Evolutionary conservation across 1,140 invertebrate species (phyloP).

Genomic region (Diorhabda carinulata): DNA sequence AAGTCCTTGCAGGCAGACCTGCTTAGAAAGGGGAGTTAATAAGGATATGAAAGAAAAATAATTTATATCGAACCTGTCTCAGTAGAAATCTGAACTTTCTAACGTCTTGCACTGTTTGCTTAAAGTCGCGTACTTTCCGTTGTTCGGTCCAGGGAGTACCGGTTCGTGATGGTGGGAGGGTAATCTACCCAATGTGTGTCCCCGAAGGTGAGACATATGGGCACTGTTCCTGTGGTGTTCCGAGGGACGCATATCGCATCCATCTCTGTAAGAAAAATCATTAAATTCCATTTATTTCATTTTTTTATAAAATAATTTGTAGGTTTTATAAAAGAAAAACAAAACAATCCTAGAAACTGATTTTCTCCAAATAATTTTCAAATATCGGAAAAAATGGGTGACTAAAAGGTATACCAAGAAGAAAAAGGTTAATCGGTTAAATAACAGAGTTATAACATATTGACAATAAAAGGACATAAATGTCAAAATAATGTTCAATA

Average conservation of each 20-base stretch:
- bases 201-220: slow-evolving; percentile 47
- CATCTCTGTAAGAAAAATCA: slow-evolving; percentile 43
- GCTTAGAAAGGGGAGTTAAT: background rate
- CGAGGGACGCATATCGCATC: slow-evolving; percentile 50
- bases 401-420: too few relatives aligned
- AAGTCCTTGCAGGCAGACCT: slow-evolving; percentile 50
- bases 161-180: slow-evolving; percentile 52
- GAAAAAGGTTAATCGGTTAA: too few relatives aligned
- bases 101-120: slow-evolving; percentile 92
- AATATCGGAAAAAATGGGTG: too few relatives aligned
- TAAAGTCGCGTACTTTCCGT: slow-evolving; percentile 83
- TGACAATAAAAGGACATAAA: too few relatives aligned
- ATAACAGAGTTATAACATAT: too few relatives aligned
- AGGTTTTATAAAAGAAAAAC: too few relatives aligned
- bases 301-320: background rate
- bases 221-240: slow-evolving; percentile 40
- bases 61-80: slow-evolving; percentile 55
- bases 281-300: slow-evolving; percentile 22
- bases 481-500: too few relatives aligned
- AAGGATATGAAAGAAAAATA: background rate
- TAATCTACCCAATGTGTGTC: slow-evolving; percentile 53
- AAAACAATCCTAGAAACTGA: too few relatives aligned
- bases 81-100: slow-evolving; percentile 92
- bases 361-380: too few relatives aligned
- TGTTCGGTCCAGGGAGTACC: slow-evolving; percentile 53